Evolutionary conservation across 2,888 invertebrate species (phyloP).

Genomic region (Lacanobia oleracea): DNA sequence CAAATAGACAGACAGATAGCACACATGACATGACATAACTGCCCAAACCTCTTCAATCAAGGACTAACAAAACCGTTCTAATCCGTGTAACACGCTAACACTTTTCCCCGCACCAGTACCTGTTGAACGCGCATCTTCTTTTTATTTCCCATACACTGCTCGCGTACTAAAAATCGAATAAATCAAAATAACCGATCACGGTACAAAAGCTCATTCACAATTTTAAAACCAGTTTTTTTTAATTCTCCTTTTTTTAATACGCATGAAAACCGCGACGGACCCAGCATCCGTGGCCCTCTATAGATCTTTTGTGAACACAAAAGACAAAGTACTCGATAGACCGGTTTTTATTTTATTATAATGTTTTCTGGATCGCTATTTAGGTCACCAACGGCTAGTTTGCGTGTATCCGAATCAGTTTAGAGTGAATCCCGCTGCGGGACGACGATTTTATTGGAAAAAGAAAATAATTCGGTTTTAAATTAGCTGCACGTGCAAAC

Average conservation of each 20-base stretch:
- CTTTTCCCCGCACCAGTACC: conserved; percentile 80
- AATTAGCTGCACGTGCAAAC: conserved; percentile 11
- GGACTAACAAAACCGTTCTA: conserved; percentile 44
- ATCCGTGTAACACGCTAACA: conserved; percentile 58
- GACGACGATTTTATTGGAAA: conserved; percentile 57
- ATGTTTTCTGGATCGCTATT: conserved; percentile 77
- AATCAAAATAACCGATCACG: conserved; percentile 89
- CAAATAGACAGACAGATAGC: not conserved
- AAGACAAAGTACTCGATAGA: conserved; percentile 84
- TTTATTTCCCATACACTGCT: conserved; percentile 83
- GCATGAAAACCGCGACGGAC: conserved; percentile 75
- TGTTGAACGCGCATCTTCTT: conserved; percentile 86
- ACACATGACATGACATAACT: conserved; percentile 7
- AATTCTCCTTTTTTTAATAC: conserved; percentile 75
- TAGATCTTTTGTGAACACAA: conserved; percentile 83
- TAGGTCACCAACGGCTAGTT: conserved; percentile 87
- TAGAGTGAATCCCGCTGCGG: conserved; percentile 68
- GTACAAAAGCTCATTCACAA: conserved; percentile 87
- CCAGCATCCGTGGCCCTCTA: conserved; percentile 89
- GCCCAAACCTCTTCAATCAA: conserved; percentile 30
- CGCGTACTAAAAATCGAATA: conserved; percentile 89
- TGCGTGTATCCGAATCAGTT: conserved; percentile 75
- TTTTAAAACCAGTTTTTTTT: conserved; percentile 85
- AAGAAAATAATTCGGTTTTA: conserved; percentile 43
- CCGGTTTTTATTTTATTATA: conserved; percentile 82